These are phyloP conservation scores for Drosophila barbarae DNA, from an alignment of 2,888 invertebrate species.

Conservation along the genomic window DNA sequence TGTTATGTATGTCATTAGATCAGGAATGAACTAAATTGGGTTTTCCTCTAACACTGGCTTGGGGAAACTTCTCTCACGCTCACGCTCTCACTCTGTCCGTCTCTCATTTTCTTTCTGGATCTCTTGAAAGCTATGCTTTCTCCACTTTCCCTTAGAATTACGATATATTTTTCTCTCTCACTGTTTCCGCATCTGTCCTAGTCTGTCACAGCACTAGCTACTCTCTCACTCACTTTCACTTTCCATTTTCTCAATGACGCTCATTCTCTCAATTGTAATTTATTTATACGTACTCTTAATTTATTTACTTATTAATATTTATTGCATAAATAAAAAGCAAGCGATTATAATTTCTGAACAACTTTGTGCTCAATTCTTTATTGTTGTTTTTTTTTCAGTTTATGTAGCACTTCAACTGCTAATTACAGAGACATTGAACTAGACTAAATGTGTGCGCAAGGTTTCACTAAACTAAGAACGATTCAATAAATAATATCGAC, in stretches of 20 bases:
- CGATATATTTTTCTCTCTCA: not conserved
- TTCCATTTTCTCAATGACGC: constrained; percentile 27
- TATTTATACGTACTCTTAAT: constrained; percentile 49
- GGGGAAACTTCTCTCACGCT: constrained; percentile 19
- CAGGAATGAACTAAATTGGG: constrained; percentile 57
- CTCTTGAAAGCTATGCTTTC: constrained; percentile 16
- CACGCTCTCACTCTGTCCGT: constrained; percentile 7
- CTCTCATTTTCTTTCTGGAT: constrained; percentile 1
- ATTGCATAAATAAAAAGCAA: constrained; percentile 51
- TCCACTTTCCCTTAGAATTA: constrained; percentile 25
- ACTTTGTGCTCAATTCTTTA: constrained; percentile 41
- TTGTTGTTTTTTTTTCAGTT: constrained; percentile 55
- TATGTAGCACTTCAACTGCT: constrained; percentile 75
- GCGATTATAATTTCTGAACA: constrained; percentile 48
- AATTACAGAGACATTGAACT: constrained; percentile 47
- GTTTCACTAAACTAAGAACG: constrained; percentile 45
- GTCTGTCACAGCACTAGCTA: constrained; percentile 7
- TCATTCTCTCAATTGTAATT: constrained; percentile 41
- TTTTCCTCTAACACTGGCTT: constrained; percentile 18
- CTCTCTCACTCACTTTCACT: constrained; percentile 30
- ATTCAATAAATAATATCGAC: constrained; percentile 51
- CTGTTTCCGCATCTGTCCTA: not conserved
- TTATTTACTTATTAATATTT: constrained; percentile 55
- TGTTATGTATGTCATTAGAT: constrained; percentile 46
- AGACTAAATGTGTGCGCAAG: constrained; percentile 65